phyloP scores from a whole-genome alignment of 1,140 invertebrate species.

The Pseudachorutes palmiensis region DNA sequence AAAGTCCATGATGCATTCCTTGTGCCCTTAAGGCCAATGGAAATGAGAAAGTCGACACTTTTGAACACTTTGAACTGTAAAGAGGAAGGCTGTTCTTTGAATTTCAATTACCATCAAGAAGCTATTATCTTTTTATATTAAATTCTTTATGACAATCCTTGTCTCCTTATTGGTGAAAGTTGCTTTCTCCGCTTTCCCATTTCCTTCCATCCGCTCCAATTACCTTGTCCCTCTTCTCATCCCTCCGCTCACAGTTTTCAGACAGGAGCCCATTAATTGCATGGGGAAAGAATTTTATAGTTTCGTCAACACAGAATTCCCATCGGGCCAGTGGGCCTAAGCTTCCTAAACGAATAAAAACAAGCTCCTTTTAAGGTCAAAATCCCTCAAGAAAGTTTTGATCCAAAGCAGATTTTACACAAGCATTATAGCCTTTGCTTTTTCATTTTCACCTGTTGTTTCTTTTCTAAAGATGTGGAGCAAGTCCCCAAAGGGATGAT shows the following conservation, averaged over 20 bases:
- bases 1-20: neutral
- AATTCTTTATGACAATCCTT: neutral
- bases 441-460: conserved; percentile 48
- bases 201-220: neutral
- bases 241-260: conserved; percentile 40
- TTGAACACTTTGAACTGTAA: too few relatives aligned
- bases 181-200: too few relatives aligned
- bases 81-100: too few relatives aligned
- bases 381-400: conserved; percentile 15
- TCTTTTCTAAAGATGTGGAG: conserved; percentile 48
- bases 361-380: conserved; percentile 14
- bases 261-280: conserved; percentile 50
- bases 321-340: conserved; percentile 47
- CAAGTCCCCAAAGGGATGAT: conserved; percentile 48
- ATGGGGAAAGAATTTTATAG: conserved; percentile 49
- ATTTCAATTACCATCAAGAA: neutral
- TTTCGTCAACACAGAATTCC: conserved; percentile 51
- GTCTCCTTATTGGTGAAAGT: too few relatives aligned
- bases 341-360: conserved; percentile 42
- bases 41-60: too few relatives aligned
- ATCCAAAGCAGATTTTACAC: too few relatives aligned
- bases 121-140: conserved; percentile 7
- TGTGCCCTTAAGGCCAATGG: neutral
- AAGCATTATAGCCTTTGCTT: too few relatives aligned
- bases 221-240: conserved; percentile 40